phyloP scores from a whole-genome alignment of 2,113 vertebrate genomes.

The Theropithecus gelada region DNA sequence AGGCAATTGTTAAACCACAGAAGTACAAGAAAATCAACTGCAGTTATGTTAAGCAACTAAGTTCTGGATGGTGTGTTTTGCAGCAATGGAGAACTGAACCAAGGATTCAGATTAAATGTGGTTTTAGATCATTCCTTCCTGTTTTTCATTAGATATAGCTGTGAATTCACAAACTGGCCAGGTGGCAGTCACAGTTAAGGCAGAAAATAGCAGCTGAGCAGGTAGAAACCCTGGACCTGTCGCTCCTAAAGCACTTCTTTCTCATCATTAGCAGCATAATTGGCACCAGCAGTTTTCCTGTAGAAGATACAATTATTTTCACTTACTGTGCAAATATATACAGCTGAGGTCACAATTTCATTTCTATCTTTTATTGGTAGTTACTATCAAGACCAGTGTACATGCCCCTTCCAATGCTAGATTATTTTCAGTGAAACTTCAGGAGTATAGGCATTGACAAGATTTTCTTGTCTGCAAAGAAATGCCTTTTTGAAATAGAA shows the following conservation, averaged over 20 bases:
- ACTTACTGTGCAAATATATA: background rate
- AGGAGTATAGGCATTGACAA: background rate
- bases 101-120: background rate
- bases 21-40: background rate
- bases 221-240: background rate
- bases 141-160: background rate
- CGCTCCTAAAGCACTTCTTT: background rate
- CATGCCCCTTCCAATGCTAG: background rate
- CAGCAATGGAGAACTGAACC: background rate
- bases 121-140: background rate
- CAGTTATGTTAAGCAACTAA: background rate
- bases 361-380: background rate
- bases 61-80: background rate
- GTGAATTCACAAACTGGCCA: background rate
- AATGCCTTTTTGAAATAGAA: background rate
- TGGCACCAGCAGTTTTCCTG: background rate
- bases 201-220: conserved; percentile 51
- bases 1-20: background rate
- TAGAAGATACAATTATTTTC: background rate
- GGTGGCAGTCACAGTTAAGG: background rate
- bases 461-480: background rate
- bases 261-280: conserved; percentile 25
- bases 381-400: background rate
- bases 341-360: background rate
- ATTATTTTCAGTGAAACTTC: background rate